These are phyloP conservation scores for Charina bottae DNA, from an alignment of 2,113 vertebrate genomes.

Conservation along the genomic window DNA sequence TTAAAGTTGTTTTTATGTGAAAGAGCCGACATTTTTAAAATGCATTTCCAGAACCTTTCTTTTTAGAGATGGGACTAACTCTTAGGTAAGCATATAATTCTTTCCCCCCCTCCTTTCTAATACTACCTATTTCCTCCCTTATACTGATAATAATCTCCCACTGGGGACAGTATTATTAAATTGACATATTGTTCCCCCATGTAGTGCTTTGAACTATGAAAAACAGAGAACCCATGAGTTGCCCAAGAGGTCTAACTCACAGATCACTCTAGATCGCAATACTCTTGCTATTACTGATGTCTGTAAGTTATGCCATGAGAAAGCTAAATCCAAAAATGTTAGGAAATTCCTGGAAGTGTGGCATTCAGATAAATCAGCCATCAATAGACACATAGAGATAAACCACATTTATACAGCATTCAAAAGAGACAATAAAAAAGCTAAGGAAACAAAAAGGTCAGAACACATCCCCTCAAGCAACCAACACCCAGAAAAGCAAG, in stretches of 20 bases:
- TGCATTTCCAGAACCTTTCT: neutral
- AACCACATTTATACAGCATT: neutral
- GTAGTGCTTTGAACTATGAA: neutral
- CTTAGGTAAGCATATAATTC: neutral
- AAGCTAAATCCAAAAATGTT: neutral
- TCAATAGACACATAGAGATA: neutral
- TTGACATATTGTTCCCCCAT: neutral
- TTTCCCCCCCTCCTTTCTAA: neutral
- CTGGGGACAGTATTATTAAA: neutral
- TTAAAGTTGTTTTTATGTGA: conserved; percentile 35
- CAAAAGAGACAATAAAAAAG: neutral
- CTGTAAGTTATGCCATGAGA: neutral
- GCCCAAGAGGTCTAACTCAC: neutral
- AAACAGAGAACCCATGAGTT: too few relatives aligned
- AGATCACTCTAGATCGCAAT: neutral
- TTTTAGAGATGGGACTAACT: conserved; percentile 5
- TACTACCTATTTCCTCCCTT: neutral
- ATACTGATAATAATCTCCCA: neutral
- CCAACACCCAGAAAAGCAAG: too few relatives aligned
- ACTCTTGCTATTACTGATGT: neutral
- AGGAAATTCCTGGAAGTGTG: neutral
- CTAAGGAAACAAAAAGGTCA: too few relatives aligned
- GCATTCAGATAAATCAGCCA: neutral
- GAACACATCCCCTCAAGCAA: too few relatives aligned
- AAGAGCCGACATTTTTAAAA: neutral